phyloP scores from a whole-genome alignment of 1,140 invertebrate genomes.

The Leptopilina boulardi region DNA sequence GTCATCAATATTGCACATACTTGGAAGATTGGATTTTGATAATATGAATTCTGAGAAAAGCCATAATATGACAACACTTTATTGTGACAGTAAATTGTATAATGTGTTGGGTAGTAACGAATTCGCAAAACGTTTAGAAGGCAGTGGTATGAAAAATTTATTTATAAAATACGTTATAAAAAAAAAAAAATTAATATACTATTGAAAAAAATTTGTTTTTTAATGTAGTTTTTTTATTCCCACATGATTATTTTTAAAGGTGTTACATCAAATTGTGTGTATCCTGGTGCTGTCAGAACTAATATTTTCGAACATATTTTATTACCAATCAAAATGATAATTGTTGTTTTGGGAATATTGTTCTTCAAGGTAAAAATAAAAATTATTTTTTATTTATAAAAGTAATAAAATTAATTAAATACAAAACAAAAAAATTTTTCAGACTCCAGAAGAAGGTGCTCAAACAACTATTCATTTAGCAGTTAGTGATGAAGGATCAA shows the following conservation, averaged over 20 bases:
- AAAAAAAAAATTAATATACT: neutral
- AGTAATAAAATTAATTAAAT: slow-evolving; percentile 75
- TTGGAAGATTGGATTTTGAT: slow-evolving; percentile 84
- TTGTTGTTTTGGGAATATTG: neutral
- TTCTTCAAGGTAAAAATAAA: neutral
- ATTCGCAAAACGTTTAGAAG: slow-evolving; percentile 85
- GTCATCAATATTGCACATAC: slow-evolving; percentile 87
- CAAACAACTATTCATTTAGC: slow-evolving; percentile 89
- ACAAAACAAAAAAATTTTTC: slow-evolving; percentile 83
- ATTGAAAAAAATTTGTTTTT: neutral
- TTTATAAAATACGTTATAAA: too few relatives aligned
- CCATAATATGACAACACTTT: slow-evolving; percentile 81
- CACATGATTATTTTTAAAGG: neutral
- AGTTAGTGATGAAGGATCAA: slow-evolving; percentile 84
- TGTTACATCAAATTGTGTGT: slow-evolving; percentile 89
- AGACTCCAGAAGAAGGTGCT: slow-evolving; percentile 85
- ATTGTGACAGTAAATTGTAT: slow-evolving; percentile 91
- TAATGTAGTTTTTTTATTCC: neutral
- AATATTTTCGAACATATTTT: slow-evolving; percentile 89
- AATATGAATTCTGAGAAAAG: slow-evolving; percentile 85
- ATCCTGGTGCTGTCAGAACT: slow-evolving; percentile 91
- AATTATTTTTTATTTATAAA: neutral
- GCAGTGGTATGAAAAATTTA: slow-evolving; percentile 74
- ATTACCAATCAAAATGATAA: slow-evolving; percentile 75
- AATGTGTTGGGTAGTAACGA: slow-evolving; percentile 92